These are phyloP conservation scores for Brachionichthys hirsutus DNA, from an alignment of 2,113 vertebrate species.

Conservation along the genomic window DNA sequence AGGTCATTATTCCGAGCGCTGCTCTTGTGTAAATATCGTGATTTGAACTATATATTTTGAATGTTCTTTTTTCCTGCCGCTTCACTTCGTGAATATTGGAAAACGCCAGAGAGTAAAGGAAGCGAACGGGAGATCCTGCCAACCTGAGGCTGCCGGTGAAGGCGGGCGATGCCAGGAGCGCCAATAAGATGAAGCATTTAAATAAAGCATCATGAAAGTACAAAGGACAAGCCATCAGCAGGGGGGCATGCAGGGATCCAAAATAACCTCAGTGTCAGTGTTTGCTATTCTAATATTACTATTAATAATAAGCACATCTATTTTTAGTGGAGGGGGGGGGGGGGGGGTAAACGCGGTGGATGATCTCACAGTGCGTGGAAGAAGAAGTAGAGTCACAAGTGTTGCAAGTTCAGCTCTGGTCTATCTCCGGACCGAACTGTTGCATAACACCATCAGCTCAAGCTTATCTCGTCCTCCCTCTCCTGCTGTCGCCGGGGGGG, in stretches of 20 bases:
- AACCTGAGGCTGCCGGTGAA: background rate
- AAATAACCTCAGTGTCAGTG: background rate
- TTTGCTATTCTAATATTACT: background rate
- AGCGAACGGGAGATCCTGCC: no score
- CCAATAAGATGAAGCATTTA: conserved; percentile 28
- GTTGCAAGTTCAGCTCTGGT: conserved; percentile 47
- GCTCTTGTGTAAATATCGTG: no score
- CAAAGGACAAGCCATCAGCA: conserved; percentile 1
- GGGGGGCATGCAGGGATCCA: background rate
- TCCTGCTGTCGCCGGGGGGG: no score
- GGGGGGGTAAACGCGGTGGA: conserved; percentile 16
- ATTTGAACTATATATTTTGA: no score
- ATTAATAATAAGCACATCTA: conserved; percentile 16
- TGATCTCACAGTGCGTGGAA: conserved; percentile 49
- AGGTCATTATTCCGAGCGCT: no score
- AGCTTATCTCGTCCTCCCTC: conserved; percentile 40
- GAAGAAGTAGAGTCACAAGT: conserved; percentile 38
- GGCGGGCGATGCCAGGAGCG: conserved; percentile 6
- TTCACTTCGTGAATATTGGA: background rate
- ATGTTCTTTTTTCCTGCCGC: background rate
- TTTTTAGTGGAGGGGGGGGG: conserved; percentile 14
- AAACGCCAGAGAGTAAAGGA: background rate
- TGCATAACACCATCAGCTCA: conserved; percentile 58
- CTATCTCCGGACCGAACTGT: conserved; percentile 54
- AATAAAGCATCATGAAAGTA: conserved; percentile 16